phyloP scores from a whole-genome alignment of 2,797 vertebrate species.

The Danio tinwini region DNA sequence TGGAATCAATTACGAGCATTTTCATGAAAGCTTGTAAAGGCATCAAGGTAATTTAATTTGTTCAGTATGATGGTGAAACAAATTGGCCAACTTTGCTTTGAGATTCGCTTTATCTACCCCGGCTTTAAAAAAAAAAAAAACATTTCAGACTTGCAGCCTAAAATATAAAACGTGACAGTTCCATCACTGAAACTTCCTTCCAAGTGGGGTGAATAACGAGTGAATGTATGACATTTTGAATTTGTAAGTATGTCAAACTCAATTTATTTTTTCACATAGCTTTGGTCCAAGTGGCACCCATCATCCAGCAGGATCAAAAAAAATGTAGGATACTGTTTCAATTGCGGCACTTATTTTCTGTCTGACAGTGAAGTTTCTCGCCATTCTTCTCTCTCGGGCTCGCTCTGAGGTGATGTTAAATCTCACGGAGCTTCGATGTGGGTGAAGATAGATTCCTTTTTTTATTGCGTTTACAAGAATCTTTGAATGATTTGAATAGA shows the following conservation, averaged over 20 bases:
- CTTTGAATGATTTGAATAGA: conserved; percentile 20
- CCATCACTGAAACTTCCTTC: background rate
- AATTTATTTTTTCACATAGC: conserved; percentile 9
- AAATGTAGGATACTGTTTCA: background rate
- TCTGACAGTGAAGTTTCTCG: conserved; percentile 12
- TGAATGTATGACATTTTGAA: conserved; percentile 9
- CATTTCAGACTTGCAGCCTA: background rate
- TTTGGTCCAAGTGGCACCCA: background rate
- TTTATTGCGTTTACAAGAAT: conserved; percentile 13
- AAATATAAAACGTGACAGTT: conserved; percentile 14
- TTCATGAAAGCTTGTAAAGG: conserved; percentile 22
- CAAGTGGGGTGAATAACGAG: background rate
- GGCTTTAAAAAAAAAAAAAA: background rate
- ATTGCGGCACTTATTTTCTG: conserved; percentile 11
- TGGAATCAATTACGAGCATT: conserved; percentile 7
- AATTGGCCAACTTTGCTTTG: conserved; percentile 7
- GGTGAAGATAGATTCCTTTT: background rate
- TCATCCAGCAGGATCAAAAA: conserved; percentile 22
- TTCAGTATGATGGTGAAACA: conserved; percentile 23
- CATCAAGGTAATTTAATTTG: conserved; percentile 11
- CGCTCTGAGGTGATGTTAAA: background rate
- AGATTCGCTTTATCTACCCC: conserved; percentile 3
- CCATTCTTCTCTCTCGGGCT: background rate
- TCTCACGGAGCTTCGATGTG: background rate
- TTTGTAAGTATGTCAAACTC: conserved; percentile 28